Conservation (phyloP, 2,113 vertebrate genomes). For the Mionectes macconnelli region DNA sequence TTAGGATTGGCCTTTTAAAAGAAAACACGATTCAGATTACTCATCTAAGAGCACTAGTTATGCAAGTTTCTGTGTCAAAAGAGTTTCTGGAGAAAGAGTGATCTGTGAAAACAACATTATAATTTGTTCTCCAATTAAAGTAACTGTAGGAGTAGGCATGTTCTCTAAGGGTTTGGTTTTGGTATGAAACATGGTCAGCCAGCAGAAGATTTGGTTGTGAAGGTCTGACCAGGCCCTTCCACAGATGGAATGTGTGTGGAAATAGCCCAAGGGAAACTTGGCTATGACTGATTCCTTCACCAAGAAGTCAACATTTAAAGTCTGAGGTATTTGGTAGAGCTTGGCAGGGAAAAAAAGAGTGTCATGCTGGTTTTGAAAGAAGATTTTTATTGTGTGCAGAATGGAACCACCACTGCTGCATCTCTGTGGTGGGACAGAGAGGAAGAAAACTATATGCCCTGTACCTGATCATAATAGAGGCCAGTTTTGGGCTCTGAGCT, state of each 20-base stretch:
- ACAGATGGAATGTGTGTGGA: not conserved
- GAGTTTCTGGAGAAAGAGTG: constrained; percentile 47
- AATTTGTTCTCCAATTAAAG: constrained; percentile 47
- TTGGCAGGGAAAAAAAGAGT: not conserved
- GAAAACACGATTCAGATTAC: constrained; percentile 18
- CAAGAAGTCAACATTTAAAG: not conserved
- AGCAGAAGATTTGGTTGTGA: not conserved
- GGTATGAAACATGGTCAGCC: not conserved
- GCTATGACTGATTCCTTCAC: not conserved
- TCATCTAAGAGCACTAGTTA: constrained; percentile 34
- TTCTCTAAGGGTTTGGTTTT: not conserved
- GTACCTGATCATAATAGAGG: not conserved
- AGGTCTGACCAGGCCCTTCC: not conserved
- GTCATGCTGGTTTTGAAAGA: not conserved
- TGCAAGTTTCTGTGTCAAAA: constrained; percentile 54
- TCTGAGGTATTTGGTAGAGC: not conserved
- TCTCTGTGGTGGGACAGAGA: not conserved
- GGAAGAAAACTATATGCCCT: not conserved
- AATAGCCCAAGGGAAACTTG: not conserved
- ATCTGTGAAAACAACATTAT: constrained; percentile 46
- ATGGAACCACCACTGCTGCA: not conserved
- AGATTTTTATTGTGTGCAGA: not conserved
- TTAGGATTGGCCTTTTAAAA: constrained; percentile 32
- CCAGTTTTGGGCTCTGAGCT: not conserved
- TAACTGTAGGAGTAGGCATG: constrained; percentile 22